phyloP scores from a whole-genome alignment of 1,140 invertebrate species.

The Subanguina moxae region DNA sequence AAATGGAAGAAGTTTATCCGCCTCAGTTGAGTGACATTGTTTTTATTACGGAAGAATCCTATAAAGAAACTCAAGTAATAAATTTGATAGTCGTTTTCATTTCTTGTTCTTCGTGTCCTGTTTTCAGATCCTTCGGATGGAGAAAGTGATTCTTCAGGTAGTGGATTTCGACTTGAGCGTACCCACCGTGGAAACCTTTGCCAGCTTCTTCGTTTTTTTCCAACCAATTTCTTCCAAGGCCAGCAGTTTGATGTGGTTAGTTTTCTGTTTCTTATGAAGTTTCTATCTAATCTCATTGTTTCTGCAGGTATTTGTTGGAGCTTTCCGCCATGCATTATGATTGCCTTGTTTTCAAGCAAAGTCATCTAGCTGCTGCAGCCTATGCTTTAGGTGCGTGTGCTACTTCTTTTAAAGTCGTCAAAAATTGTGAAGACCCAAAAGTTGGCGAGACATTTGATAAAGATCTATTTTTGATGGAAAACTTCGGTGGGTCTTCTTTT shows the following conservation, averaged over 20 bases:
- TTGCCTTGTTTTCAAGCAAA: conserved; percentile 12
- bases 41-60: conserved; percentile 12
- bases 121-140: conserved; percentile 24
- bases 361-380: conserved; percentile 31
- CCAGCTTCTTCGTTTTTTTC: conserved; percentile 16
- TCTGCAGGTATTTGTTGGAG: conserved; percentile 30
- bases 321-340: conserved; percentile 28
- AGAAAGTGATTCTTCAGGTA: conserved; percentile 21
- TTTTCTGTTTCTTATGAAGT: not conserved
- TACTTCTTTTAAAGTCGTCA: too few species aligned
- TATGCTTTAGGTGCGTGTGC: conserved; percentile 15
- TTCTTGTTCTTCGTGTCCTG: not conserved
- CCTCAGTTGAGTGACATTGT: conserved; percentile 13
- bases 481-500: too few species aligned
- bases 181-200: conserved; percentile 29
- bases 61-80: conserved; percentile 9
- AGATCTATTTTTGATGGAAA: too few species aligned
- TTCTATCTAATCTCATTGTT: conserved; percentile 8
- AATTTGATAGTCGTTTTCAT: conserved; percentile 26
- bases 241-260: conserved; percentile 25
- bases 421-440: too few species aligned
- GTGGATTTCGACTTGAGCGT: conserved; percentile 12
- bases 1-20: conserved; percentile 21
- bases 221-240: conserved; percentile 3
- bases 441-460: too few species aligned